Evolutionary conservation across 2,888 invertebrate species (phyloP).

Genomic region (Labia minor): DNA sequence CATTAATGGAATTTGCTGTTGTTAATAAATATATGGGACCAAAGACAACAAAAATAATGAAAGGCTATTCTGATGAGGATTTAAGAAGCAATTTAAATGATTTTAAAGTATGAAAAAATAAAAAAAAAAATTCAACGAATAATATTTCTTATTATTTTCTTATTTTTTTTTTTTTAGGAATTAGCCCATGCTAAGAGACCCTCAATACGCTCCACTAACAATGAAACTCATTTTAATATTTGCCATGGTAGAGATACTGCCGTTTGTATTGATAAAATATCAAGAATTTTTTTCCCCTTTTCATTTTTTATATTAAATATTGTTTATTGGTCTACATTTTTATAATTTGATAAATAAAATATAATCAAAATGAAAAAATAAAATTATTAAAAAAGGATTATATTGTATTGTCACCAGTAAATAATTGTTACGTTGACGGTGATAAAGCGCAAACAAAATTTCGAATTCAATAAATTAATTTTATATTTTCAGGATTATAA

Average conservation of each 20-base stretch:
- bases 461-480: no score
- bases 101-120: conserved; percentile 51
- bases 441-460: no score
- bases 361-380: no score
- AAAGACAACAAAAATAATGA: conserved; percentile 78
- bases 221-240: conserved; percentile 68
- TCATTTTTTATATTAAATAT: conserved; percentile 83
- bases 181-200: conserved; percentile 37
- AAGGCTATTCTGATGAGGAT: conserved; percentile 80
- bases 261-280: conserved; percentile 75
- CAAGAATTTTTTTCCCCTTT: conserved; percentile 80
- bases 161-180: conserved; percentile 35
- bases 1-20: conserved; percentile 80
- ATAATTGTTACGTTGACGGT: no score
- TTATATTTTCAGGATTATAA: no score
- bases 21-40: conserved; percentile 84
- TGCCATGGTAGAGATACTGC: conserved; percentile 60
- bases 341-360: conserved; percentile 33
- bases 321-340: conserved; percentile 80
- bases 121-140: no score
- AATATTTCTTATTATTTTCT: no score
- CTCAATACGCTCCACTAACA: conserved; percentile 43
- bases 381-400: no score
- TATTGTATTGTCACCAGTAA: no score
- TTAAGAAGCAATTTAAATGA: conserved; percentile 60